Conservation (phyloP, 2,797 vertebrate genomes). For the Cryptoblepharus egeriae region DNA sequence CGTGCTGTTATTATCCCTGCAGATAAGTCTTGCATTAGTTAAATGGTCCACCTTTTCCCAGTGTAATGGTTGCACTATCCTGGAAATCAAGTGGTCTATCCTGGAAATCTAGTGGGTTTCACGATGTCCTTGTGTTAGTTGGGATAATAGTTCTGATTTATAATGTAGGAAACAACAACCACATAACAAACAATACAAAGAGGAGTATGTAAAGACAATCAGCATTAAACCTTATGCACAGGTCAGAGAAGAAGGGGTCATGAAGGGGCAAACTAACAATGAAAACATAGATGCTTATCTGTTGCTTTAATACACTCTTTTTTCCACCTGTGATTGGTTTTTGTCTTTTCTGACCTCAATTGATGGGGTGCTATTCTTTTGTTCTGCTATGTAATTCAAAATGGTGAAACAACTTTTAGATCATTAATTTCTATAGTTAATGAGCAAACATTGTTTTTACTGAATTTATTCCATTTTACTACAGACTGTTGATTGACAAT, state of each 20-base stretch:
- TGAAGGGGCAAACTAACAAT: not conserved
- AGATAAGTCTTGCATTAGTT: not conserved
- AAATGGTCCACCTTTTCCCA: not conserved
- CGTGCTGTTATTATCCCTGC: not conserved
- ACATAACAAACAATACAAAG: slow-evolving; percentile 47
- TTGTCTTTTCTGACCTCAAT: not conserved
- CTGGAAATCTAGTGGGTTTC: slow-evolving; percentile 31
- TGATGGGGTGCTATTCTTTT: not conserved
- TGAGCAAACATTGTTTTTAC: slow-evolving; percentile 21
- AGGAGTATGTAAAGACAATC: not conserved
- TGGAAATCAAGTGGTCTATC: slow-evolving; percentile 16
- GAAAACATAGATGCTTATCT: not conserved
- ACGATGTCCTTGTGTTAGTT: slow-evolving; percentile 48
- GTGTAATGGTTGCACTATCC: not conserved
- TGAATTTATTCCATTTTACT: not conserved
- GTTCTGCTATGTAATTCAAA: slow-evolving; percentile 37
- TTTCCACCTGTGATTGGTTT: not conserved
- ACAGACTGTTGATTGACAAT: not conserved
- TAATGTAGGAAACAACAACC: slow-evolving; percentile 21
- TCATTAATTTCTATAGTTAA: slow-evolving; percentile 35
- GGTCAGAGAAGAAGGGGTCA: not conserved
- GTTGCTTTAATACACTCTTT: not conserved
- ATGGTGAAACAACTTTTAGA: slow-evolving; percentile 19
- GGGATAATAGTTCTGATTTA: slow-evolving; percentile 47
- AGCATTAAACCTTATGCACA: not conserved